phyloP scores from a whole-genome alignment of 2,113 vertebrate species.

The Capreolus pygargus region DNA sequence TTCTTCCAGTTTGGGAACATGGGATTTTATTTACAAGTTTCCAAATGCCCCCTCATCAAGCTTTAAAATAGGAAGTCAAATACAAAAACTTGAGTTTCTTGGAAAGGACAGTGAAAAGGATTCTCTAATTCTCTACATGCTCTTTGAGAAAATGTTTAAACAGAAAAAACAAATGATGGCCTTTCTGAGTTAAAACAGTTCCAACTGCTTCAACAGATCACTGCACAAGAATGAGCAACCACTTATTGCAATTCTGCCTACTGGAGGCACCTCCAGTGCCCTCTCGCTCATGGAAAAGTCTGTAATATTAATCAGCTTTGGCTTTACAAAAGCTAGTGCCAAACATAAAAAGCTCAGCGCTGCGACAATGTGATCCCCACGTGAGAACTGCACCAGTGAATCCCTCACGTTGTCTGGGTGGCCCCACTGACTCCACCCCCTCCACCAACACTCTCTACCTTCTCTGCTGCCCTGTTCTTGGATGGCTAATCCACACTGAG shows the following conservation, averaged over 20 bases:
- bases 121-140: constrained; percentile 77
- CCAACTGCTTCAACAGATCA: constrained; percentile 83
- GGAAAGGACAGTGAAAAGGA: constrained; percentile 64
- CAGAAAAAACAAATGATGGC: constrained; percentile 71
- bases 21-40: constrained; percentile 69
- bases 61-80: constrained; percentile 74
- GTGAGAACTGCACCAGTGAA: background rate
- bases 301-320: constrained; percentile 80
- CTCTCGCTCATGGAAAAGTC: constrained; percentile 78
- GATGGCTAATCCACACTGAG: too few species aligned
- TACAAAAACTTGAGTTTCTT: constrained; percentile 54
- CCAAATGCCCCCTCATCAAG: constrained; percentile 64
- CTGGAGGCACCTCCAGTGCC: constrained; percentile 72
- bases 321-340: background rate
- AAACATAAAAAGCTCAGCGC: background rate
- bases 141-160: constrained; percentile 81
- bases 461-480: background rate
- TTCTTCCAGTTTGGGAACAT: constrained; percentile 42
- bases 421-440: background rate
- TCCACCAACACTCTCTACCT: background rate
- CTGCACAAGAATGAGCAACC: constrained; percentile 79
- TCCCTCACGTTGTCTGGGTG: background rate
- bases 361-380: background rate
- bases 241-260: constrained; percentile 78
- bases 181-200: constrained; percentile 80